Evolutionary conservation across 37 sponge, comb jelly and placozoan species (phyloP), one percentile per base, ranked within the genome.

Genomic region (Hormiphora californensis): DNA sequence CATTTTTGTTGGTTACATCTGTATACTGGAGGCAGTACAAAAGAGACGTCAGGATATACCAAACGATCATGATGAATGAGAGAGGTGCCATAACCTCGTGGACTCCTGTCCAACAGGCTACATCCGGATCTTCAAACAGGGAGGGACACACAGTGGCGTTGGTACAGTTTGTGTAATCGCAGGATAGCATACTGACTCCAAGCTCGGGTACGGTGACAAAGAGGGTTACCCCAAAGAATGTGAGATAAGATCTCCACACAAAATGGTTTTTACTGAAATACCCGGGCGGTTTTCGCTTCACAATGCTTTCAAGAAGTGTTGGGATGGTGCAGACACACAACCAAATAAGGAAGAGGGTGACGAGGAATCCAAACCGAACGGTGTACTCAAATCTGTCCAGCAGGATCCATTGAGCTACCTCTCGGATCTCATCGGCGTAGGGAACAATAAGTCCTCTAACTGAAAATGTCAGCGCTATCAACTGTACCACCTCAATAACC

Each of bases 21-120:
- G 81, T 73, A 28, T 73, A 73, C 46, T 73, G 81, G 39, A 73
- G 25, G 25, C 81, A 73, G 81, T 32, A 73, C n/a, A 73, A 28
- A n/a, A 73, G 81, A 0, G 81, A 73, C 19, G 81, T 73, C 22
- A 73, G 23, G n/a, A 73, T 3, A 41, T 73, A 73, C 81, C 81
- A 73, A 36, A 73, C 35, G 46, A 73, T 73, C 81, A 73, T 73
- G 44, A 73, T 43, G 46, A 73, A 73, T 1, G 39, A 43, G 11
- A 73, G 40, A 19, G 81, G 35, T n/a, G 81, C 81, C 4, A 73
- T 39, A 28, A 41, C 38, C 27, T 43, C 11, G 23, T 73, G 81
- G 21, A 0, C 22, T 21, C 81, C 81, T 4, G 81, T 28, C 81
- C 81, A 73, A 19, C 81, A 73, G 1, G 43, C 27, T 0, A 73